These are phyloP conservation scores for Callopanchax toddi DNA, from an alignment of 2,113 vertebrate species.

Conservation along the genomic window DNA sequence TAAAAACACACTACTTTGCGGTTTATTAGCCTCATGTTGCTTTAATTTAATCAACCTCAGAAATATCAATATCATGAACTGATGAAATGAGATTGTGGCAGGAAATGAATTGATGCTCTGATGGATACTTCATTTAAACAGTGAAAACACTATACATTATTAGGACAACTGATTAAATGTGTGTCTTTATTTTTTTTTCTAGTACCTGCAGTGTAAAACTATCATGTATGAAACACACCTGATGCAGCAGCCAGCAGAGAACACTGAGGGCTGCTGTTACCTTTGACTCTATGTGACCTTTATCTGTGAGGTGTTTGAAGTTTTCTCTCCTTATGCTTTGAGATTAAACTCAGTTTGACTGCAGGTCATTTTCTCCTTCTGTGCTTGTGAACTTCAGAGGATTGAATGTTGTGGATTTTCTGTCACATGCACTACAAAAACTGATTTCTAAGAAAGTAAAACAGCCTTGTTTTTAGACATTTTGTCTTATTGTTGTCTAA, in stretches of 20 bases:
- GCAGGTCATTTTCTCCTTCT: constrained; percentile 6
- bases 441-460: no score
- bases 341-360: constrained; percentile 19
- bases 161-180: not conserved
- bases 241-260: no score
- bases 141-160: no score
- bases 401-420: no score
- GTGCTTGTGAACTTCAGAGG: not conserved
- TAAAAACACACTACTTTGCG: not conserved
- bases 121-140: no score
- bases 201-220: no score
- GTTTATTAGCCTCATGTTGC: constrained; percentile 11
- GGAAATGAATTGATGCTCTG: no score
- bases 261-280: not conserved
- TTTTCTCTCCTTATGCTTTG: constrained; percentile 10
- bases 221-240: no score
- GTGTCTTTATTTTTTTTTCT: no score
- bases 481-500: no score
- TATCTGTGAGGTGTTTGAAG: constrained; percentile 52
- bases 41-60: not conserved
- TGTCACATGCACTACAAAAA: no score
- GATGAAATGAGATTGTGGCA: not conserved
- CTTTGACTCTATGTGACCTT: constrained; percentile 58
- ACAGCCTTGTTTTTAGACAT: no score
- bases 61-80: not conserved